Conservation (phyloP, 2,888 invertebrate genomes). For the Miltochrista miniata region DNA sequence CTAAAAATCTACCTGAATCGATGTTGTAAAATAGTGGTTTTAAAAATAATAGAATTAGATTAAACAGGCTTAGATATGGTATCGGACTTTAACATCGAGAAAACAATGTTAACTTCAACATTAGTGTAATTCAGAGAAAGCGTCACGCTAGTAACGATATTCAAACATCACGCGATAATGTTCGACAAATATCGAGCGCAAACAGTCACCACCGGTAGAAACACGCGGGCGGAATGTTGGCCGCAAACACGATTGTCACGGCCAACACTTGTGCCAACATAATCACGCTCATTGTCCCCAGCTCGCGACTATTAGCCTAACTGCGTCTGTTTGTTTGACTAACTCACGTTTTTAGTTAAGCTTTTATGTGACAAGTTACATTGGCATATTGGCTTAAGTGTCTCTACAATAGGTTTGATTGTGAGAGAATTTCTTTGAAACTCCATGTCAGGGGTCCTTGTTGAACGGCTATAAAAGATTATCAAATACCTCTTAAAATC, state of each 20-base stretch:
- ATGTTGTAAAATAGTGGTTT: no score
- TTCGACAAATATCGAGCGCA: constrained; percentile 28
- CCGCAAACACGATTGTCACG: constrained; percentile 43
- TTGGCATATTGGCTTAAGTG: constrained; percentile 38
- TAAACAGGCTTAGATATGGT: no score
- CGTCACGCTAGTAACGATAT: constrained; percentile 54
- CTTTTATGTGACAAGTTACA: constrained; percentile 26
- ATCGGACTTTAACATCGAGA: no score
- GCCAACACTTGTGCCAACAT: constrained; percentile 67
- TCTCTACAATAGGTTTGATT: constrained; percentile 11
- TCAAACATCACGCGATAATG: constrained; percentile 46
- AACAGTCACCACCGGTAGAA: constrained; percentile 2
- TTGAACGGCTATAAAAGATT: no score
- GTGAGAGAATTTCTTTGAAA: constrained; percentile 8
- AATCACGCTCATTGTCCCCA: constrained; percentile 46
- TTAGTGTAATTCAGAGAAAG: constrained; percentile 21
- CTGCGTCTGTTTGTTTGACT: constrained; percentile 36
- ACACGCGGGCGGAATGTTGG: constrained; percentile 42
- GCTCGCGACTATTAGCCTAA: constrained; percentile 42
- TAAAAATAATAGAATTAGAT: no score
- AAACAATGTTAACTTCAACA: neutral
- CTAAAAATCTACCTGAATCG: no score
- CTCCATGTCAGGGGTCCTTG: no score
- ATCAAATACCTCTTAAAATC: neutral
- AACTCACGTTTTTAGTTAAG: constrained; percentile 34